Percentiles rank a stretch among this genome's conserved stretches.
phyloP scores from a whole-genome alignment of 2,888 invertebrate species.

The Pilophorus perplexus region DNA sequence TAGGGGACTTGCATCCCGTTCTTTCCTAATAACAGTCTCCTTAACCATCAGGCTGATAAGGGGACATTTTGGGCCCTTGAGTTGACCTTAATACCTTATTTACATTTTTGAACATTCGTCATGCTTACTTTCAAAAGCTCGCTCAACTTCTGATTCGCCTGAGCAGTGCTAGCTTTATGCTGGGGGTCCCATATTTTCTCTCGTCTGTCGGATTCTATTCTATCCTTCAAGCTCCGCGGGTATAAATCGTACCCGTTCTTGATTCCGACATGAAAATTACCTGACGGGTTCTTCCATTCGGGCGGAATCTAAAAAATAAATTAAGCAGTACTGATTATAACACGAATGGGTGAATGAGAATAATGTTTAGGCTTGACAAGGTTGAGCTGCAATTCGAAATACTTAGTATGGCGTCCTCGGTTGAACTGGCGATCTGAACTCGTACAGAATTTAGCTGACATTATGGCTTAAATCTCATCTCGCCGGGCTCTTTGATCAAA shows the following conservation, averaged over 20 bases:
- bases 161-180: conserved; percentile 76
- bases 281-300: conserved; percentile 78
- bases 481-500: too few relatives aligned
- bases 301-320: conserved; percentile 65
- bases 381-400: background rate
- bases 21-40: too few relatives aligned
- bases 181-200: conserved; percentile 80
- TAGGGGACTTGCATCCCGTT: too few relatives aligned
- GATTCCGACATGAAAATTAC: conserved; percentile 82
- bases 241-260: conserved; percentile 84
- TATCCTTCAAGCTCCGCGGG: conserved; percentile 76
- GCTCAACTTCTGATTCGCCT: conserved; percentile 66
- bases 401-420: too few relatives aligned
- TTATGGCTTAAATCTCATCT: too few relatives aligned
- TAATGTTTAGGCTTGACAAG: background rate
- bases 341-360: background rate
- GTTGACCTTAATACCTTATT: too few relatives aligned
- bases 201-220: conserved; percentile 74
- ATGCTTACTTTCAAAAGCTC: conserved; percentile 53
- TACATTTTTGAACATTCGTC: too few relatives aligned
- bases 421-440: too few relatives aligned
- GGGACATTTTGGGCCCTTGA: too few relatives aligned
- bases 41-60: too few relatives aligned
- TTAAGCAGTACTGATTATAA: background rate
- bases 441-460: too few relatives aligned